Base-by-base conservation (phyloP, 2,888 invertebrate species). In the Drosophila koepferae region DNA sequence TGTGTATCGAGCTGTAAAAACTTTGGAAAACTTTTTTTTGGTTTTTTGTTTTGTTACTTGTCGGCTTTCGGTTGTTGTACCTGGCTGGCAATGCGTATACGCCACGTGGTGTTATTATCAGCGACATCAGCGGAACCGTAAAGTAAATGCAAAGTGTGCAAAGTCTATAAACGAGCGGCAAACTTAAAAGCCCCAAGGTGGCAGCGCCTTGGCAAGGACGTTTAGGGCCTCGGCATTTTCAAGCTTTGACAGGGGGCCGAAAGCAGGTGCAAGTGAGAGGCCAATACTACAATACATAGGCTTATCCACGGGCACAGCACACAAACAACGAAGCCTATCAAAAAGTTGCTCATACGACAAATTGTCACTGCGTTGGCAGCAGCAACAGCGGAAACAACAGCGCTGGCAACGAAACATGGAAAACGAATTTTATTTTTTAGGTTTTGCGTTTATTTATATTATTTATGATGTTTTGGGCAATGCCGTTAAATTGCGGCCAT, bases 121-220 rank as follows among this genome's bases (percentile, higher is more conserved):
- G 83, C 74, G 75, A 84, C 81, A 79, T 87, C 82, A 83, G 86
- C 87, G 87, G 76, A 74, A 80, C 82, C 84, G 76, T 82, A 86
- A 86, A 87, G 86, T 86, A 85, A 86, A 87, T 88, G 86, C 86
- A 83, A 85, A 88, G 85, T 86, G 85, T 81, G 85, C 82, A 85
- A 86, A 86, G 87, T 87, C 88, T 86, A 86, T 86, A 86, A 87
- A 85, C 86, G 83, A 80, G 83, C 86, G 85, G 82, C 83, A 88
- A 86, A 88, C 87, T 88, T 88, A 85, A 87, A 88, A 85, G 86
- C 89, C 85, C 86, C 64, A 73, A 72, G 87, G 87, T 85, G 80
- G 79, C 78, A 43, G 53, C 82, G 70, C 73, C 78, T 75, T 28
- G 71, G 53, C 81, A 84, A 86, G 72, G 74, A 75, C 77, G 55